Base-by-base conservation (phyloP, 2,888 invertebrate species). In the Protodeltote pygarga region DNA sequence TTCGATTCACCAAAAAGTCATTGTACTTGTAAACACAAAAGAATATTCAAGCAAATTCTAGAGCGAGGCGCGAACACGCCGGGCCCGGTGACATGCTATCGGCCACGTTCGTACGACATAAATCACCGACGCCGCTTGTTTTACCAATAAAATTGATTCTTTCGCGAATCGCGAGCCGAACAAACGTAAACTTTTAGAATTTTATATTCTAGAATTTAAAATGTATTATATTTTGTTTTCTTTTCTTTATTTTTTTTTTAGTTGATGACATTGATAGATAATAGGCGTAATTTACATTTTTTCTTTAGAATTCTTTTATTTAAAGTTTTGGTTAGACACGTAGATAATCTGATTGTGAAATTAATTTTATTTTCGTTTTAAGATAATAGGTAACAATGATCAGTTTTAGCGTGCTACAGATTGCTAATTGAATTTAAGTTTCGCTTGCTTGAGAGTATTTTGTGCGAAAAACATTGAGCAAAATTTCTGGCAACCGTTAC, bases 101-200 rank as follows among this genome's bases (percentile, higher is more conserved):
- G 85, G 79, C 81, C 88, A 87, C 85, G 89, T 87, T 85, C 83
- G 74, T 73, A 75, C 76, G 75, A 73, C 84, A 89, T 90, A 90
- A 91, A 90, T 90, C 89, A 89, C 82, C 70, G 69, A 74, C 74
- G 73, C 81, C 73, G 85, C 81, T 87, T 90, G 89, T 89, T 91
- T 89, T 81, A 85, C 87, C 85, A 88, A 89, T 89, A 87, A 87
- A 89, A 91, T 86, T 88, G 86, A 90, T 87, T 87, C 85, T 84
- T 88, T 85, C 77, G 72, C 79, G 78, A 79, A 77, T 84, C 77
- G 74, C 75, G 73, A 69, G 55, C 60, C 58, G 68, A 50, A 67
- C 76, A 60, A 77, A 74, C 73, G 72, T 72, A 71, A 75, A 76
- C 71, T 66, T 47, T 65, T 49, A 9, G 29, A 64, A 48, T 58